phyloP scores from a whole-genome alignment of 2,113 vertebrate genomes.

The Sinosuthora webbiana region DNA sequence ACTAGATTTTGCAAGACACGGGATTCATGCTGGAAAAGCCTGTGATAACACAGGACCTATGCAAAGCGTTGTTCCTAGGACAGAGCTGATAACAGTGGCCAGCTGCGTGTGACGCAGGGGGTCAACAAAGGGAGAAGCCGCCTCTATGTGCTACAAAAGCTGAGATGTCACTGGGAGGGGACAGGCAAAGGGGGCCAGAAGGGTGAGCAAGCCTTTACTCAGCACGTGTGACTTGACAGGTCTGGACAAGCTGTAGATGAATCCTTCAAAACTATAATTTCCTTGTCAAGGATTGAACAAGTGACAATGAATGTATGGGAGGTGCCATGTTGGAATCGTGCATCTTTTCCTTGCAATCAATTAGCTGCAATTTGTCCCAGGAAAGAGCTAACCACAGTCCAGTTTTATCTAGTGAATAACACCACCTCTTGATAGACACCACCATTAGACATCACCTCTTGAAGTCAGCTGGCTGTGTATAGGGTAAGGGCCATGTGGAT shows the following conservation, averaged over 20 bases:
- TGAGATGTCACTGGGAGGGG: neutral
- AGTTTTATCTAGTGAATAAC: neutral
- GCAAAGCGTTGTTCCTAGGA: neutral
- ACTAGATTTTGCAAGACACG: constrained; percentile 2
- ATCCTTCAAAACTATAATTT: neutral
- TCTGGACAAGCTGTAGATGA: neutral
- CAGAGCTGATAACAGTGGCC: neutral
- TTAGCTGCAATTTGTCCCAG: neutral
- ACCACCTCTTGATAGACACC: too few species aligned
- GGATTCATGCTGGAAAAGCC: neutral
- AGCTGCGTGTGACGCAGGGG: neutral
- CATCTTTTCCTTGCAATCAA: neutral
- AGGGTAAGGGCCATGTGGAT: neutral
- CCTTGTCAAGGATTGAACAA: neutral
- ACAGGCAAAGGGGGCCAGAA: neutral
- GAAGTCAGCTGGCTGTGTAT: neutral
- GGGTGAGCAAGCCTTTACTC: neutral
- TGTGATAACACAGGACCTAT: neutral
- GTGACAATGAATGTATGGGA: neutral
- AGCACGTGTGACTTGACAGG: neutral
- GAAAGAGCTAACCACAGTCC: neutral
- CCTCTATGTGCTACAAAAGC: neutral
- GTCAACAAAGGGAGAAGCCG: neutral
- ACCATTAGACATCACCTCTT: neutral
- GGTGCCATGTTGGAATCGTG: accelerated